Evolutionary conservation across 2,113 vertebrate species (phyloP).

Genomic region (Xerus inauris): DNA sequence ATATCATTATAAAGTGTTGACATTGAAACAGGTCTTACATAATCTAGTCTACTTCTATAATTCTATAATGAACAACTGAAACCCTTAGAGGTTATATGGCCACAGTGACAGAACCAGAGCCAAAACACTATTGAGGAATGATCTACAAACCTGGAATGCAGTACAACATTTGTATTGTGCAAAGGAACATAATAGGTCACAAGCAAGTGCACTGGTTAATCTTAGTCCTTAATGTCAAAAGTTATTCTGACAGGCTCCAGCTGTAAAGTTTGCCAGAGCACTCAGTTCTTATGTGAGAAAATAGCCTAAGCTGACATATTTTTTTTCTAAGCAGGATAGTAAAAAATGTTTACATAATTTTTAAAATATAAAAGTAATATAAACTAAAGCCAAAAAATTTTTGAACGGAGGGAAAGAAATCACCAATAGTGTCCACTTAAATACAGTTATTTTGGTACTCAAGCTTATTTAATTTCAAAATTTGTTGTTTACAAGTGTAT

Average conservation of each 20-base stretch:
- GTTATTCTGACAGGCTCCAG: conserved; percentile 66
- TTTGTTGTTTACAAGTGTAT: not conserved
- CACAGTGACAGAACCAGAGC: not conserved
- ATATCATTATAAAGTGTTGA: not conserved
- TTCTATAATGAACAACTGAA: not conserved
- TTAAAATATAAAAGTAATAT: conserved; percentile 56
- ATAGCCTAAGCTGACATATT: conserved; percentile 32
- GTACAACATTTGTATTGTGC: not conserved
- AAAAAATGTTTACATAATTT: conserved; percentile 56
- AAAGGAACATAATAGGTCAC: conserved; percentile 32
- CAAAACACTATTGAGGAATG: conserved; percentile 20
- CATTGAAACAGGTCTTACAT: not conserved
- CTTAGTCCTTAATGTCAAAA: conserved; percentile 67
- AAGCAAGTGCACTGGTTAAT: conserved; percentile 67
- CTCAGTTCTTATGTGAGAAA: conserved; percentile 10
- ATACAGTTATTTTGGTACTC: not conserved
- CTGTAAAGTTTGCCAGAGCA: conserved; percentile 69
- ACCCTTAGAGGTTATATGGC: not conserved
- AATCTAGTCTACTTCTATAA: not conserved
- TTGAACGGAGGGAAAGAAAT: not conserved
- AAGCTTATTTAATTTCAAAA: not conserved
- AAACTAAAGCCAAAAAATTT: not conserved
- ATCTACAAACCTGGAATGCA: not conserved
- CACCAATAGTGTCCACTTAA: not conserved
- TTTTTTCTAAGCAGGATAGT: conserved; percentile 38